A percentile compares a stretch with the other conserved stretches of the same genome.
phyloP scores from a whole-genome alignment of 2,113 vertebrate species.

The Cyanocitta stelleri region DNA sequence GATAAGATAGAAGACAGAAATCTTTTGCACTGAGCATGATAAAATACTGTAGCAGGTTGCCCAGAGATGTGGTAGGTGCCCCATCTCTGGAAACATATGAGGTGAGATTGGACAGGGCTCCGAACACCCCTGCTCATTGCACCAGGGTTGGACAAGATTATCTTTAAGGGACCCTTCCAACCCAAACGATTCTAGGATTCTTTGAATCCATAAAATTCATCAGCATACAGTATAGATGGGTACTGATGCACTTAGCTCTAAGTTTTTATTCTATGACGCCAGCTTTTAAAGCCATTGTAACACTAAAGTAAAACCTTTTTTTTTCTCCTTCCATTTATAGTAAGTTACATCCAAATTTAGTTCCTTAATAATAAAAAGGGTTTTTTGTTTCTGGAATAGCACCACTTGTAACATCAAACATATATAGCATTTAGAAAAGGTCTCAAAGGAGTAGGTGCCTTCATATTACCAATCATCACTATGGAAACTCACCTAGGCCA shows the following conservation, averaged over 20 bases:
- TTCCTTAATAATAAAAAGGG: neutral
- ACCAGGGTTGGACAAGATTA: neutral
- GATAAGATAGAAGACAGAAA: neutral
- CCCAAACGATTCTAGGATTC: neutral
- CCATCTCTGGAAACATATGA: accelerated
- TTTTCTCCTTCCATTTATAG: neutral
- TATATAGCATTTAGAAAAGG: neutral
- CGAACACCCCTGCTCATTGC: neutral
- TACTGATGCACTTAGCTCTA: neutral
- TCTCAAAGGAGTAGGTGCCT: neutral
- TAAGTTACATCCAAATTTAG: neutral
- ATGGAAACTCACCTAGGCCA: neutral
- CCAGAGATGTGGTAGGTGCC: neutral
- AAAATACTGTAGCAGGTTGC: neutral
- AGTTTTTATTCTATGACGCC: accelerated
- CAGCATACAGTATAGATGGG: neutral
- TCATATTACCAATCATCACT: neutral
- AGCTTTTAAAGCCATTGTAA: neutral
- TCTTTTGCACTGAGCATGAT: too few relatives aligned
- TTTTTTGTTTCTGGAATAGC: neutral
- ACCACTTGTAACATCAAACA: neutral
- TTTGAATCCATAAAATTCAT: neutral
- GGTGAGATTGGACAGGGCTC: neutral
- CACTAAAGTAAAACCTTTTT: neutral
- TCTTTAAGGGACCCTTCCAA: neutral